Evolutionary conservation across 2,888 invertebrate genomes (phyloP), one percentile per base, ranked within the genome.

Genomic region (Ormyrus pomaceus): DNA sequence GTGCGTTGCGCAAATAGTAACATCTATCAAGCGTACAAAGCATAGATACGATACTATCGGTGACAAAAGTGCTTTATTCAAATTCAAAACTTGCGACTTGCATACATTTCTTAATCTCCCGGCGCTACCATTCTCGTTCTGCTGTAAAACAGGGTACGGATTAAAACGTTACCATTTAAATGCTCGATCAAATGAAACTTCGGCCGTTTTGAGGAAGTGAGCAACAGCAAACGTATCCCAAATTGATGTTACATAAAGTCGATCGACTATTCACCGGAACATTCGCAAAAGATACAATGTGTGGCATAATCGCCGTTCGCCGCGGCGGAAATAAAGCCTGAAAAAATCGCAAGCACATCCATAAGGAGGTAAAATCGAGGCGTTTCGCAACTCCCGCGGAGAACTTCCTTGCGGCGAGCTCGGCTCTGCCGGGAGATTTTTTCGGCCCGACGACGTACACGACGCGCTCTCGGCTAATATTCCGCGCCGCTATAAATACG

Each of bases 51-150:
- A 69, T 69, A 13, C 46, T 69, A 69, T 69, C 69, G 69, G 71
- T 34, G 71, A 51, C 51, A 59, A 45, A 72, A 51, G 51, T 61
- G 71, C 51, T 45, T 72, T 53, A 51, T 61, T 72, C 61, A 51
- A 72, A 72, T 34, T 45, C 71, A 13, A 34, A 51, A 11, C 61
- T 61, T 61, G 59, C 34, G n/a, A 8, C n/a, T 34, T 34, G 50
- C 10, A 71, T 70, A 58, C 46, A 58, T 70, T 10, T 55, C 55
- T 34, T 34, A 34, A 34, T 34, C 34, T 34, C 34, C 6, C 70
- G 59, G 11, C 51, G 11, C 51, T 55, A 11, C 55, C 8, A 13
- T 9, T 69, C 55, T 9, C 34, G 34, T 34, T 34, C 34, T 4
- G 34, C 34, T 34, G 34, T n/a, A 50, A 53, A 34, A 45, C 45